Percentiles rank a stretch among this genome's conserved stretches.
Evolutionary conservation across 2,888 invertebrate genomes (phyloP).

Genomic region (Caenorhabditis macrosperma): DNA sequence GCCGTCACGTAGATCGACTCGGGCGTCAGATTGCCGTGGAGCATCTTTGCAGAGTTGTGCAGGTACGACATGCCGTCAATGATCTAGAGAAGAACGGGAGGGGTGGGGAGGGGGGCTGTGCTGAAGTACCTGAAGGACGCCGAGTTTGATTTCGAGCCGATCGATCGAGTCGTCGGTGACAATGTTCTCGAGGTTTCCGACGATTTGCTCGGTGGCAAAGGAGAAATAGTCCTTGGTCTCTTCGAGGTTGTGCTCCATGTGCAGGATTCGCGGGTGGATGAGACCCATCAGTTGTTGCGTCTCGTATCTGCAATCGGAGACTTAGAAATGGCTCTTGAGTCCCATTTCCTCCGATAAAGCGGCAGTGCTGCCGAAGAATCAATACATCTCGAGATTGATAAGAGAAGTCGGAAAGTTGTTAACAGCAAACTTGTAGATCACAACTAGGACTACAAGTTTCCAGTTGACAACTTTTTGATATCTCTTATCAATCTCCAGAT

Average conservation of each 20-base stretch:
- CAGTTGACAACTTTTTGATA: too few species aligned
- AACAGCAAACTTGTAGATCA: too few species aligned
- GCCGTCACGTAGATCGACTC: constrained; percentile 92
- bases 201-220: constrained; percentile 65
- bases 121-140: constrained; percentile 72
- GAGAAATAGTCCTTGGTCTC: constrained; percentile 75
- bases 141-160: constrained; percentile 77
- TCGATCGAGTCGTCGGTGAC: constrained; percentile 73
- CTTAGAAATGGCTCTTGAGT: background rate
- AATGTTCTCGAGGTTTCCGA: constrained; percentile 69
- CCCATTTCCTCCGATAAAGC: too few species aligned
- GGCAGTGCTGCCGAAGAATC: too few species aligned
- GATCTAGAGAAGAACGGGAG: constrained; percentile 81
- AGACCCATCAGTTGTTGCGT: constrained; percentile 73
- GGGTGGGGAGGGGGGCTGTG: background rate
- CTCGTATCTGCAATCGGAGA: constrained; percentile 68
- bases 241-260: constrained; percentile 72
- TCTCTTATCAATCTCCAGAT: too few species aligned
- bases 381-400: too few species aligned
- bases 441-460: too few species aligned
- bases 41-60: constrained; percentile 90
- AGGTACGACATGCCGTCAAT: constrained; percentile 94
- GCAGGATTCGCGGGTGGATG: constrained; percentile 75
- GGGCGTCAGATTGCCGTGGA: constrained; percentile 96
- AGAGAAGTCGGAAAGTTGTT: too few species aligned